phyloP scores from a whole-genome alignment of 2,888 invertebrate genomes.

The Prosopocoilus inquinatus region DNA sequence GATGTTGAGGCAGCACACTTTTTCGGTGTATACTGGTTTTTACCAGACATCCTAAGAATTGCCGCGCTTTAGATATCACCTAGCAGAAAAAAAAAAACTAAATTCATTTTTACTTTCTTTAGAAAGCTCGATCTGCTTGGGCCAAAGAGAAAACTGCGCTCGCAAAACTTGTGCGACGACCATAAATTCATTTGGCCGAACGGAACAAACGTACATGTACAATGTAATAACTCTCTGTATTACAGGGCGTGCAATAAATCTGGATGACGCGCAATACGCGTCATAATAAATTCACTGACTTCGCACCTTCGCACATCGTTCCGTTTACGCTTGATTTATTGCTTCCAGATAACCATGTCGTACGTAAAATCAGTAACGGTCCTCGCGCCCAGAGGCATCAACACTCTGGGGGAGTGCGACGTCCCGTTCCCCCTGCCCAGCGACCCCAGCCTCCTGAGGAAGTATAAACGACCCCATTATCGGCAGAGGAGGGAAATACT shows the following conservation, averaged over 20 bases:
- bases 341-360: slow-evolving; percentile 13
- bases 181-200: too few relatives aligned
- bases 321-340: neutral
- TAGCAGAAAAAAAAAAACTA: too few relatives aligned
- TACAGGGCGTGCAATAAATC: neutral
- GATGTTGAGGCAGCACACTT: too few relatives aligned
- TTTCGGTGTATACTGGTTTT: too few relatives aligned
- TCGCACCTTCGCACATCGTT: slow-evolving; percentile 2
- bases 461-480: slow-evolving; percentile 46
- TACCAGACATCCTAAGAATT: too few relatives aligned
- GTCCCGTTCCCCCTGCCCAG: slow-evolving; percentile 55
- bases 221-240: too few relatives aligned
- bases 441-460: slow-evolving; percentile 47
- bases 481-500: slow-evolving; percentile 58
- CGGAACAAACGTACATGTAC: too few relatives aligned
- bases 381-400: slow-evolving; percentile 59
- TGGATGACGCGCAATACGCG: neutral
- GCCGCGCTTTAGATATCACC: too few relatives aligned
- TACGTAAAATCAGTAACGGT: slow-evolving; percentile 58
- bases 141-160: too few relatives aligned
- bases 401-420: slow-evolving; percentile 59
- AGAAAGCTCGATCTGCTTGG: too few relatives aligned
- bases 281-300: slow-evolving; percentile 3
- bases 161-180: too few relatives aligned
- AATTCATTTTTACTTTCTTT: too few relatives aligned